Evolutionary conservation across 2,888 invertebrate species (phyloP), one percentile per base, ranked within the genome.

Genomic region (Torymus texanus): DNA sequence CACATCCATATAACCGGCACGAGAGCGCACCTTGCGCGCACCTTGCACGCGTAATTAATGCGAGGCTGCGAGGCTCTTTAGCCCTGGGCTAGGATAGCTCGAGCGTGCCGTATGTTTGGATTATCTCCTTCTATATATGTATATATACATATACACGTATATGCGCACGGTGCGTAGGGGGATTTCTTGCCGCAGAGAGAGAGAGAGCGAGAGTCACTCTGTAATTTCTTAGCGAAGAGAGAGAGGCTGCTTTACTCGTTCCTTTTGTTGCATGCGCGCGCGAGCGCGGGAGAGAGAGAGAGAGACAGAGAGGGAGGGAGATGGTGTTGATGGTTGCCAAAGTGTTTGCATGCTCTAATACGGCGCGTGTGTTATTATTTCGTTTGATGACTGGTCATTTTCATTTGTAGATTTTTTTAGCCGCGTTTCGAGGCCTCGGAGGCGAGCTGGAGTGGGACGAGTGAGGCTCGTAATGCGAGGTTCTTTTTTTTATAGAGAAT

Each of bases 31-130:
- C 79, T 75, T 71, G 75, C 79, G 53, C 66, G 4, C 62, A 14
- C 56, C 14, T 2, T 12, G 55, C 75, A 8, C 41, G 71, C 71
- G 79, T 75, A 79, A 79, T 79, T 79, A 79, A 79, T 79, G 79
- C 71, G 72, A 78, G 66, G 56, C n/a, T 41, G 41, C 21, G 41
- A 53, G 58, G 53, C 56, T 75, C 71, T 68, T 29, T 41, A 41
- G 12, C 53, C 51, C 73, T 62, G 51, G 53, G 29, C 21, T 50
- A 59, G 78, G 78, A 72, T 72, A 71, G 71, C 65, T 59, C 77
- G 65, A 59, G 78, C 50, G 59, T 18, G 24, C 56, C 41, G 12
- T 56, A 24, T 68, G 78, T 73, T 73, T 67, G 73, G 78, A 78
- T 73, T 73, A 78, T 67, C 73, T 11, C 53, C 11, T 18, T 53